A percentile compares a stretch with the other conserved stretches of the same genome.
phyloP scores from a whole-genome alignment of 1,140 invertebrate species.

The Magallana angulata region DNA sequence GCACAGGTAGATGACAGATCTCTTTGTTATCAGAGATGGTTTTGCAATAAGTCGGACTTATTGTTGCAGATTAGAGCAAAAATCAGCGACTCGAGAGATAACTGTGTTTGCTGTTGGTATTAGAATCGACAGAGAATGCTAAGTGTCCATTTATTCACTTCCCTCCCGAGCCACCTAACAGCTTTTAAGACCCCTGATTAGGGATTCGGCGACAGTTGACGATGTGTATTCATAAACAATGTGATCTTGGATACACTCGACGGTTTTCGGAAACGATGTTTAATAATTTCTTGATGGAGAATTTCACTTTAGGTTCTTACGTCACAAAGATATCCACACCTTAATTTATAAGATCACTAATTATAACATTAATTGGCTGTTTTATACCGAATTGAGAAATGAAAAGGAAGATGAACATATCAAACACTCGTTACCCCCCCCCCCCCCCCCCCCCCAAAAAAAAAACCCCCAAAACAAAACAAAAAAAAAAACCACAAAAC shows the following conservation, averaged over 20 bases:
- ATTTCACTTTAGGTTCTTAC: too few species aligned
- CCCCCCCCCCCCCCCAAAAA: too few species aligned
- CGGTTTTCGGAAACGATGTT: too few species aligned
- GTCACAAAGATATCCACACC: too few species aligned
- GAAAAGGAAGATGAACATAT: too few species aligned
- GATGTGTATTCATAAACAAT: conserved; percentile 4
- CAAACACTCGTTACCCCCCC: too few species aligned
- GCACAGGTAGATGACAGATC: conserved; percentile 16
- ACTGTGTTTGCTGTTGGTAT: conserved; percentile 17
- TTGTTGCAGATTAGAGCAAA: conserved; percentile 16
- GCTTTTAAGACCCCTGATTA: conserved; percentile 18
- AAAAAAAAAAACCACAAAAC: too few species aligned
- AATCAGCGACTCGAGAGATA: conserved; percentile 11
- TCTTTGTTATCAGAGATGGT: neutral
- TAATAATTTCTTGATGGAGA: too few species aligned
- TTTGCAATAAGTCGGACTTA: conserved; percentile 26
- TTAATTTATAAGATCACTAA: too few species aligned
- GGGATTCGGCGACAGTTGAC: neutral
- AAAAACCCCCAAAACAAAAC: too few species aligned
- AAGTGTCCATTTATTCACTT: conserved; percentile 33
- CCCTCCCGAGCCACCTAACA: neutral
- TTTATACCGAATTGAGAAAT: too few species aligned
- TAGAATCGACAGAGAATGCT: conserved; percentile 7
- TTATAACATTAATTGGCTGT: too few species aligned
- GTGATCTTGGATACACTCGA: neutral